A percentile compares a stretch with the other conserved stretches of the same genome.
Evolutionary conservation across 23 tunicate genomes (phyloP).

Genomic region (Ciona savignyi): DNA sequence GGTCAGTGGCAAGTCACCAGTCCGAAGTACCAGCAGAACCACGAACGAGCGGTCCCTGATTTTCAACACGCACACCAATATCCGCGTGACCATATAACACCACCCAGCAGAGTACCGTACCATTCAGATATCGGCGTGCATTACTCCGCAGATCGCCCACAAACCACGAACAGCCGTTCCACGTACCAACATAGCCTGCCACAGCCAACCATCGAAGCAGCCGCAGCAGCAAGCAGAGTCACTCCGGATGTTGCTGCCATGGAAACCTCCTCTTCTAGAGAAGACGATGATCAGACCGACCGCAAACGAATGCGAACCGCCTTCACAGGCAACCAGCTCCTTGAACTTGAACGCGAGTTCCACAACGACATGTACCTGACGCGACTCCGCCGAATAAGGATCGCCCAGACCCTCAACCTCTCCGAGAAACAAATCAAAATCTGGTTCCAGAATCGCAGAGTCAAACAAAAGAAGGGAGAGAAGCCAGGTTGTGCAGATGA

Average conservation of each 20-base stretch:
- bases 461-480: constrained; percentile 30
- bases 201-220: neutral
- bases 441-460: constrained; percentile 57
- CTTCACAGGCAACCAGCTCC: constrained; percentile 43
- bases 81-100: neutral
- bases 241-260: neutral
- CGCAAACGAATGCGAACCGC: constrained; percentile 45
- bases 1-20: neutral
- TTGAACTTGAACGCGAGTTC: constrained; percentile 45
- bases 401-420: constrained; percentile 27
- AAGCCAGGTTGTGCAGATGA: no score
- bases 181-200: neutral
- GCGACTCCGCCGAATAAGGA: constrained; percentile 34
- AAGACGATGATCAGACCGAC: constrained; percentile 3
- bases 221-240: neutral
- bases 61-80: neutral
- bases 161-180: neutral
- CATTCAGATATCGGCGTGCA: no score
- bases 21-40: neutral
- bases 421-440: constrained; percentile 54
- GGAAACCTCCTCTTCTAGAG: neutral
- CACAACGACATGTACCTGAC: constrained; percentile 48
- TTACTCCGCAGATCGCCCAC: neutral
- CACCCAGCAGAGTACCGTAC: no score
- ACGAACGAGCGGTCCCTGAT: neutral